Conservation (phyloP, 2,797 vertebrate genomes). For the Falco novaeseelandiae region DNA sequence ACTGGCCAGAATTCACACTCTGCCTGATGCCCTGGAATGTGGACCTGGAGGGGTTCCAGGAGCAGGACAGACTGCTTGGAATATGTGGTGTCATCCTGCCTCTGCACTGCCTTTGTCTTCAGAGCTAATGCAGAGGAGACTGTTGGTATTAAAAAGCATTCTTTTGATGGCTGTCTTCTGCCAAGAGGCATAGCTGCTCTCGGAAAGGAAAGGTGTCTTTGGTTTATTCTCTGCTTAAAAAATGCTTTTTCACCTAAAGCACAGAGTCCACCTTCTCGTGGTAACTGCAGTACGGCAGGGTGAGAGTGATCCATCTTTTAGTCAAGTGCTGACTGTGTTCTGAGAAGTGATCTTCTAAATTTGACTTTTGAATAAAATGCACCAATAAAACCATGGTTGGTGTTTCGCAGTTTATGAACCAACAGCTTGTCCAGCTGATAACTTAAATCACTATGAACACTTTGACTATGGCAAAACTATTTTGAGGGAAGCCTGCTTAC, state of each 20-base stretch:
- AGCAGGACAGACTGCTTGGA: not conserved
- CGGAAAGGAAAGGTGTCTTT: not conserved
- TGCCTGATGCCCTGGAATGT: slow-evolving; percentile 47
- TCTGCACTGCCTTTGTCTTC: not conserved
- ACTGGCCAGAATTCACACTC: slow-evolving; percentile 55
- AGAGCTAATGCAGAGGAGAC: not conserved
- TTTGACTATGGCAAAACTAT: not conserved
- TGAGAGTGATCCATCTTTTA: not conserved
- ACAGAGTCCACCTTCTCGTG: not conserved
- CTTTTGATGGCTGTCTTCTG: not conserved
- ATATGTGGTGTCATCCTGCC: not conserved
- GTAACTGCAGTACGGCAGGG: not conserved
- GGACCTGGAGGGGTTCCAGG: slow-evolving; percentile 45
- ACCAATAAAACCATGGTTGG: not conserved
- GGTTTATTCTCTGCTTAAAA: not conserved
- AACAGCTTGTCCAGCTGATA: not conserved
- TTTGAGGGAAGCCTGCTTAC: not conserved
- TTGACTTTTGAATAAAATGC: not conserved
- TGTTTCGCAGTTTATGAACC: not conserved
- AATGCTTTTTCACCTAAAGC: not conserved
- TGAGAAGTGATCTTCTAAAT: not conserved
- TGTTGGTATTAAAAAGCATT: not conserved
- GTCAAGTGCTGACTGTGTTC: not conserved
- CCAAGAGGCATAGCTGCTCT: not conserved
- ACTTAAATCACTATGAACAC: not conserved